phyloP scores from a whole-genome alignment of 2,113 vertebrate genomes.

The Zosterops lateralis region DNA sequence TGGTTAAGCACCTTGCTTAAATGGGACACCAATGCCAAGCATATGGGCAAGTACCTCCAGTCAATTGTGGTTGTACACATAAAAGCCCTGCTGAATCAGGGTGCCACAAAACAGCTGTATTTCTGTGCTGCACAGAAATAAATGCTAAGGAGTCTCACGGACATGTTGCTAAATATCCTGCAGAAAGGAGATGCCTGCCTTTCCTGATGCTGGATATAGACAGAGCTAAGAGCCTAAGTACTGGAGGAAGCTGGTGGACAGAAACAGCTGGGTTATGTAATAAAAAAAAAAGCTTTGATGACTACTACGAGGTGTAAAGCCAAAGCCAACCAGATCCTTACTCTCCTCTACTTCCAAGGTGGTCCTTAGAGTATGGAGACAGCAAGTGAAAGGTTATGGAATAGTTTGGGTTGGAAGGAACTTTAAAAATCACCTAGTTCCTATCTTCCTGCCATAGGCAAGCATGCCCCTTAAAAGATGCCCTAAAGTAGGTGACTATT shows the following conservation, averaged over 20 bases:
- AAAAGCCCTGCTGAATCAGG: neutral
- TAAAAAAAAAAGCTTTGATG: neutral
- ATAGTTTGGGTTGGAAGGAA: neutral
- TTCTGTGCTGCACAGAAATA: neutral
- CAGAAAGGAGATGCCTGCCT: neutral
- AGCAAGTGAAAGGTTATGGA: neutral
- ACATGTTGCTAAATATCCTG: neutral
- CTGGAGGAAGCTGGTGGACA: neutral
- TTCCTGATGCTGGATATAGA: neutral
- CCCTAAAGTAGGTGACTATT: neutral
- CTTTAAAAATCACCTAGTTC: neutral
- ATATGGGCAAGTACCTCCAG: rapidly evolving
- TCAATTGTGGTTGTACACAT: neutral
- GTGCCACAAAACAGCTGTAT: neutral
- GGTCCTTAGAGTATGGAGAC: neutral
- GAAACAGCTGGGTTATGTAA: neutral
- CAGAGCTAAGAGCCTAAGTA: neutral
- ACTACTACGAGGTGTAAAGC: neutral
- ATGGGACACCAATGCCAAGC: neutral
- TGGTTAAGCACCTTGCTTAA: neutral
- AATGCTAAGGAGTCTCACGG: neutral
- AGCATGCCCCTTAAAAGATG: neutral
- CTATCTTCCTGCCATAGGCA: neutral
- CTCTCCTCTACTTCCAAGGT: neutral
- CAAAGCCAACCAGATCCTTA: neutral